Evolutionary conservation across 1,140 invertebrate genomes (phyloP).

Genomic region (Drosophila willistoni): DNA sequence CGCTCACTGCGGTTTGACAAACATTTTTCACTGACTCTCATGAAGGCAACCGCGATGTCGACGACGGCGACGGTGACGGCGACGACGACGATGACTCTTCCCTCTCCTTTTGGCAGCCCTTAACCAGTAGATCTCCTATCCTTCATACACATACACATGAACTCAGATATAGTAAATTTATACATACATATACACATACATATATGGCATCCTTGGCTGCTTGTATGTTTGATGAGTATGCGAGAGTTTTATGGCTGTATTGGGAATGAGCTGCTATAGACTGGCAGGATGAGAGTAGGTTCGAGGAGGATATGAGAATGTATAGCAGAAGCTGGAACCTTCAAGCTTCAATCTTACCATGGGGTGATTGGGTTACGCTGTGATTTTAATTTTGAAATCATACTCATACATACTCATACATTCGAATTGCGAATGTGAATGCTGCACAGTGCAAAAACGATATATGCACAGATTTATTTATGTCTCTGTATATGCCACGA

Average conservation of each 20-base stretch:
- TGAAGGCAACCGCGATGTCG: constrained; percentile 45
- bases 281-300: background rate
- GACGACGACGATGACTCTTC: constrained; percentile 1
- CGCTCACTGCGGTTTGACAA: constrained; percentile 78
- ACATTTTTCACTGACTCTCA: constrained; percentile 78
- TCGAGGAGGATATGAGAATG: constrained; percentile 24
- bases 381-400: constrained; percentile 81
- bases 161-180: constrained; percentile 7
- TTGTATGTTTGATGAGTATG: constrained; percentile 78
- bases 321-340: constrained; percentile 6
- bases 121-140: constrained; percentile 9
- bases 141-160: background rate
- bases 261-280: constrained; percentile 67
- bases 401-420: constrained; percentile 38
- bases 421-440: constrained; percentile 59
- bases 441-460: constrained; percentile 59
- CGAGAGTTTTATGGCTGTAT: constrained; percentile 78
- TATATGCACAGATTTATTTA: constrained; percentile 76
- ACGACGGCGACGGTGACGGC: constrained; percentile 1
- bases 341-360: constrained; percentile 38
- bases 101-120: constrained; percentile 20
- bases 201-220: constrained; percentile 39
- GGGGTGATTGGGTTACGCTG: constrained; percentile 75
- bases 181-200: too few relatives aligned
- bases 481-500: constrained; percentile 34